phyloP scores from a whole-genome alignment of 2,113 vertebrate genomes.

The Copsychus sechellarum region DNA sequence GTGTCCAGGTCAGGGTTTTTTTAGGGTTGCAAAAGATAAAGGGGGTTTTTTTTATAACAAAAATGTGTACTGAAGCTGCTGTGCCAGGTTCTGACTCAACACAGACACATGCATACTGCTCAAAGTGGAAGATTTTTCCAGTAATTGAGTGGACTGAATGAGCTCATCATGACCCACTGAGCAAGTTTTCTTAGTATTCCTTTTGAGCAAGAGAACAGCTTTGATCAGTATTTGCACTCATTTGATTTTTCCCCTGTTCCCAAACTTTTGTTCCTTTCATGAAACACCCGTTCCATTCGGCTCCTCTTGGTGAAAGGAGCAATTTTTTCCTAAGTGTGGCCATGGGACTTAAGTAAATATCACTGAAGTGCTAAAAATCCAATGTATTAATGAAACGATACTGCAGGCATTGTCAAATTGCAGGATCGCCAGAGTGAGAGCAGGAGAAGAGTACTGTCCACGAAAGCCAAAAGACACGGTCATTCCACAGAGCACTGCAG shows the following conservation, averaged over 20 bases:
- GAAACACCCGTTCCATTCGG: neutral
- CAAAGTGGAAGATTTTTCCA: constrained; percentile 62
- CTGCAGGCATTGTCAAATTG: neutral
- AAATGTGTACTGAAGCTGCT: constrained; percentile 33
- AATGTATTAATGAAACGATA: neutral
- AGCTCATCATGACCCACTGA: constrained; percentile 62
- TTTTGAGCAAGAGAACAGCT: constrained; percentile 38
- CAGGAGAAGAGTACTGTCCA: neutral
- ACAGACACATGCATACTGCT: constrained; percentile 26
- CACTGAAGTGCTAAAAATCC: neutral
- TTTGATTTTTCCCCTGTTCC: constrained; percentile 46
- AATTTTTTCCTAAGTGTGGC: neutral
- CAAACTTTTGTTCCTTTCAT: constrained; percentile 40
- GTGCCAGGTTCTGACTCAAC: constrained; percentile 65
- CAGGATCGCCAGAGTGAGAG: neutral
- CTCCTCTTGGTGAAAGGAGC: neutral
- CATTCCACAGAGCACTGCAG: neutral
- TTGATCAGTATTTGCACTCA: constrained; percentile 36
- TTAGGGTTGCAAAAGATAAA: constrained; percentile 19
- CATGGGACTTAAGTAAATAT: constrained; percentile 7
- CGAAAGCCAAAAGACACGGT: neutral
- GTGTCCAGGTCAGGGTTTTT: neutral
- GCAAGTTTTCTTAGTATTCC: constrained; percentile 54
- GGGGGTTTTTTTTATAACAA: constrained; percentile 45
- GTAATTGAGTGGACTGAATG: constrained; percentile 57